Conservation (phyloP, 2,888 invertebrate genomes). For the Micoletzkya japonica region DNA sequence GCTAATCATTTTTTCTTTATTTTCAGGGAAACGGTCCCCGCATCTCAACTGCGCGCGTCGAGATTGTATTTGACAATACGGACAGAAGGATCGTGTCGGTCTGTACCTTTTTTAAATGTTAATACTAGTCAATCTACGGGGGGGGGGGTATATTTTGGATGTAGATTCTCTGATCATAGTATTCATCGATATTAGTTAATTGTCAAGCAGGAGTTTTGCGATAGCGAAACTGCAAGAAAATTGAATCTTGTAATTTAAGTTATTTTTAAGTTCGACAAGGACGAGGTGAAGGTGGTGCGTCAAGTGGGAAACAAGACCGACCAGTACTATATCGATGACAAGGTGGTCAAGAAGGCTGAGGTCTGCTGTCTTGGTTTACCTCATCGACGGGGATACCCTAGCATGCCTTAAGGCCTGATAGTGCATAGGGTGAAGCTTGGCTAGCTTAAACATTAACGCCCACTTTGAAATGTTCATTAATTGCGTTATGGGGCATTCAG, state of each 20-base stretch:
- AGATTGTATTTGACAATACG: conserved; percentile 97
- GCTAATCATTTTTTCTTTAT: too few relatives aligned
- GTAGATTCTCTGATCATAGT: not conserved
- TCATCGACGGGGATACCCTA: too few relatives aligned
- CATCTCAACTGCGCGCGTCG: conserved; percentile 94
- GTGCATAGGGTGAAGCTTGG: too few relatives aligned
- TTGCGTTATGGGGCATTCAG: too few relatives aligned
- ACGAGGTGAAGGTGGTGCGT: conserved; percentile 90
- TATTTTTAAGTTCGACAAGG: conserved; percentile 85
- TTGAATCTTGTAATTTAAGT: conserved; percentile 34
- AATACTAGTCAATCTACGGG: too few relatives aligned
- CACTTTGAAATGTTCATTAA: too few relatives aligned
- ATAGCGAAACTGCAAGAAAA: not conserved
- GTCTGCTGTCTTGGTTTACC: too few relatives aligned
- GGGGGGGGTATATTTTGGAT: too few relatives aligned
- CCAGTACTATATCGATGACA: conserved; percentile 97
- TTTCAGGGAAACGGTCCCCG: conserved; percentile 94
- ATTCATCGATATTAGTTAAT: not conserved
- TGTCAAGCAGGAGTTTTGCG: not conserved
- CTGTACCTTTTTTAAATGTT: too few relatives aligned
- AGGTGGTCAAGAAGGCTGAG: conserved; percentile 81
- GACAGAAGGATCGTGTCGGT: conserved; percentile 87
- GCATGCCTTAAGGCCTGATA: too few relatives aligned
- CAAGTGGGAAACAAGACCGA: conserved; percentile 99
- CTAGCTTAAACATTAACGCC: too few relatives aligned